Evolutionary conservation across 2,113 vertebrate species (phyloP), one percentile per base, ranked within the genome.

Genomic region (human (Homo sapiens)): DNA sequence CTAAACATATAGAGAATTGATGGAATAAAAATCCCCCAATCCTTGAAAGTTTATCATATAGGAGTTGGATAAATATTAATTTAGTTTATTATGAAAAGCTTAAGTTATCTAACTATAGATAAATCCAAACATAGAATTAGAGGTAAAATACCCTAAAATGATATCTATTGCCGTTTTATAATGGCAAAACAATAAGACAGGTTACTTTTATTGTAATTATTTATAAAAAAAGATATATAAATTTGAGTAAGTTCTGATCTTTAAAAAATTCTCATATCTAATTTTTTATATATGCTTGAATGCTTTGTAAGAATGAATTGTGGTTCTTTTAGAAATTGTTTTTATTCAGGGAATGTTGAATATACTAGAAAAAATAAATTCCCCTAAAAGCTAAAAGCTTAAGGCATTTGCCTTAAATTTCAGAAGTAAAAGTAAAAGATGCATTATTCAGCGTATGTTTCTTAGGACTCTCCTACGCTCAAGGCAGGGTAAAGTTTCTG

Each of bases 191-290:
- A 82, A 57, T 78, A 40, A 78, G 87, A 64, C n/a, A 35, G 2
- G 9, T 91, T 93, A n/a, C 7, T 80, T 94, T 70, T 93, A 81
- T n/a, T 82, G 73, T 89, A 89, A 82, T 43, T 76, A 75, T 78
- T 2, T 82, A 17, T 57, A 57, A 43, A 66, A 66, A 79, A 82
- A 78, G 43, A 52, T 68, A 27, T 38, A 0, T 32, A 57, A 22
- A 86, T 72, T 78, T 81, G 2, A 7, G 85, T 61, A 43, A 75
- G 2, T 70, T 80, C 27, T 59, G 6, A 22, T 50, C 9, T 68
- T 97, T 32, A 94, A 35, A 64, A 76, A 72, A 73, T 66, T 73
- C 35, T 45, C 40, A 59, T 68, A 13, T 85, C 64, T 80, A 45
- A 50, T 57, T 50, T 64, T 50, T 97, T 30, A 57, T 55, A 32